Evolutionary conservation across 2,113 vertebrate genomes (phyloP).

Genomic region (Gambusia affinis): DNA sequence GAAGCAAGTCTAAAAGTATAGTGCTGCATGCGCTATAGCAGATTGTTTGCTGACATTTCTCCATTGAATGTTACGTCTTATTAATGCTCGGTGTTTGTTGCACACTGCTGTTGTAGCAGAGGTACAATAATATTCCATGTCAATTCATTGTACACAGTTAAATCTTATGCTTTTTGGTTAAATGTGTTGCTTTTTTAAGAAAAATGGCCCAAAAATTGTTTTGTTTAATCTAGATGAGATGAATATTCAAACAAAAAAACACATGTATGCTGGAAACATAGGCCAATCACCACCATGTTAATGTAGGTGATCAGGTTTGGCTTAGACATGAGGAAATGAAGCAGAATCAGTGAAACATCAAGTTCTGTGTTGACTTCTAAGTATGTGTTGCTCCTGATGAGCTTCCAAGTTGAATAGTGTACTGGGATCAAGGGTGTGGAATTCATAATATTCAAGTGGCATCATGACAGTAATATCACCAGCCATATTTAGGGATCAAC

Average conservation of each 20-base stretch:
- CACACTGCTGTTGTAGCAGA: background rate
- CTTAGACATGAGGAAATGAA: too few species aligned
- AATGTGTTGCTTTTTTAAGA: background rate
- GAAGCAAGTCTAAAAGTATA: background rate
- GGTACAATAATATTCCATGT: background rate
- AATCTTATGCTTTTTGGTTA: background rate
- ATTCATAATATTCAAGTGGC: too few species aligned
- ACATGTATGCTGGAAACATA: background rate
- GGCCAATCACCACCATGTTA: background rate
- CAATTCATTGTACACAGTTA: background rate
- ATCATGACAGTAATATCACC: too few species aligned
- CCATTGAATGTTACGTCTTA: background rate
- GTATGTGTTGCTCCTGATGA: too few species aligned
- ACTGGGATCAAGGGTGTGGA: too few species aligned
- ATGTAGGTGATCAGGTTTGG: too few species aligned
- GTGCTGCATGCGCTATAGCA: background rate
- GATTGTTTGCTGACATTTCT: conserved; percentile 2
- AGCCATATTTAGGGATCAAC: too few species aligned
- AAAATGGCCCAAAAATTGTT: background rate
- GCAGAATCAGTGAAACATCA: too few species aligned
- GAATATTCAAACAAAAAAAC: background rate
- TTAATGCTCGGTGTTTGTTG: background rate
- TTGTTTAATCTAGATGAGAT: background rate
- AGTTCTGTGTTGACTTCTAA: too few species aligned
- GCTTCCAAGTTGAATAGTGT: too few species aligned